Conservation (phyloP, 2,113 vertebrate genomes). For the Melanostigma gelatinosum region DNA sequence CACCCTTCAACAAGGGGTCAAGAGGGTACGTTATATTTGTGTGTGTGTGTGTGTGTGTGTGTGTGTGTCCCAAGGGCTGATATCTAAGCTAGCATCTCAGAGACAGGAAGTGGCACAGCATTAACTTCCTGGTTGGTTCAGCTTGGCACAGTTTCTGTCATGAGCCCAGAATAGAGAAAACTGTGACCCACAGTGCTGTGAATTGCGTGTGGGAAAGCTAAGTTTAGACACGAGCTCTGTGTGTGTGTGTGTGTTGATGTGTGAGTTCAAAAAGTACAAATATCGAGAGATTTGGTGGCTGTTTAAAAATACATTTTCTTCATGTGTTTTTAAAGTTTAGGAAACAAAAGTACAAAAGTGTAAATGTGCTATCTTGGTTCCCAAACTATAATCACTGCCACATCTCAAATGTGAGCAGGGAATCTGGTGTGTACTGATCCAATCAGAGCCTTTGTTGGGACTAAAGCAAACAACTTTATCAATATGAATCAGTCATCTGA, state of each 20-base stretch:
- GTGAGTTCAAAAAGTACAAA: background rate
- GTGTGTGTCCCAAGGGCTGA: constrained; percentile 11
- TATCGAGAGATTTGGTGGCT: background rate
- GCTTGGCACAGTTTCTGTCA: constrained; percentile 63
- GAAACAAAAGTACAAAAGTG: background rate
- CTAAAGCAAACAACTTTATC: too few relatives aligned
- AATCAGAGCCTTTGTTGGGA: too few relatives aligned
- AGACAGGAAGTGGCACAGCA: constrained; percentile 64
- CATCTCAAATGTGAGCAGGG: too few relatives aligned
- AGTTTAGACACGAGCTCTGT: constrained; percentile 42
- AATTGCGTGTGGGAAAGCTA: constrained; percentile 36
- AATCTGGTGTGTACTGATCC: too few relatives aligned
- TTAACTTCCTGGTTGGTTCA: constrained; percentile 63
- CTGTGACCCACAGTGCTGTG: background rate
- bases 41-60: constrained; percentile 31
- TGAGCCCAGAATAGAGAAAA: constrained; percentile 64
- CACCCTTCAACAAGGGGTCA: constrained; percentile 61
- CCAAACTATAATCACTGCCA: too few relatives aligned
- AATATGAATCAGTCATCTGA: too few relatives aligned
- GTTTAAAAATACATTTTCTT: background rate
- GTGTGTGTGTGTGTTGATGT: background rate
- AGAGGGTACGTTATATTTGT: background rate
- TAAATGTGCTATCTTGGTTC: too few relatives aligned
- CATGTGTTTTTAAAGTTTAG: background rate
- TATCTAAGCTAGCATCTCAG: constrained; percentile 37